These are phyloP conservation scores for Cercocebus atys DNA, from an alignment of 2,113 vertebrate genomes.

Conservation along the genomic window DNA sequence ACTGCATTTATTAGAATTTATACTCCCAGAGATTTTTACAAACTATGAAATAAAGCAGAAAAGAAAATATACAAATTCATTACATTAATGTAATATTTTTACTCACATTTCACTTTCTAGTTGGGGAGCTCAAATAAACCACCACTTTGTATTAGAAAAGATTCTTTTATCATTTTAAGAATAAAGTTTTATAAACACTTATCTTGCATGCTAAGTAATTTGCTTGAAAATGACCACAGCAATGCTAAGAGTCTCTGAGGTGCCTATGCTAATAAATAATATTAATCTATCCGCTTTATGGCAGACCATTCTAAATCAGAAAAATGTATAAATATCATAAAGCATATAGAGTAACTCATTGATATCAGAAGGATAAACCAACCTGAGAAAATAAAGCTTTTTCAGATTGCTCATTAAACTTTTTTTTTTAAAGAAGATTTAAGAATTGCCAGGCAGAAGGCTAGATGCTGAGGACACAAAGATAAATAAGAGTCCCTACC, in stretches of 20 bases:
- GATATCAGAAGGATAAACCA: neutral
- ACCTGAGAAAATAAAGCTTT: neutral
- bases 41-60: constrained; percentile 12
- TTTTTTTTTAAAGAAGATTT: neutral
- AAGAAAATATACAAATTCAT: neutral
- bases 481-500: neutral
- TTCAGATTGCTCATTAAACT: neutral
- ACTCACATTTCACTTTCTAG: constrained; percentile 5
- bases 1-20: neutral
- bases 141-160: neutral
- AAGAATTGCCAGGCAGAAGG: neutral
- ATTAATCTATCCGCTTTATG: neutral
- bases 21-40: constrained; percentile 25
- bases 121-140: neutral
- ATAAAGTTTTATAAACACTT: constrained; percentile 5
- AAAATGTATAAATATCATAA: neutral
- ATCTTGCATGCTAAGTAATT: neutral
- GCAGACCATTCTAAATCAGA: neutral
- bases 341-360: neutral
- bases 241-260: neutral
- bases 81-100: constrained; percentile 3
- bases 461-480: neutral
- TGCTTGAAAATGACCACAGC: neutral
- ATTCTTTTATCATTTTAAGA: neutral
- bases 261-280: neutral